phyloP scores from a whole-genome alignment of 2,888 invertebrate genomes.

The Euzetes globulus region DNA sequence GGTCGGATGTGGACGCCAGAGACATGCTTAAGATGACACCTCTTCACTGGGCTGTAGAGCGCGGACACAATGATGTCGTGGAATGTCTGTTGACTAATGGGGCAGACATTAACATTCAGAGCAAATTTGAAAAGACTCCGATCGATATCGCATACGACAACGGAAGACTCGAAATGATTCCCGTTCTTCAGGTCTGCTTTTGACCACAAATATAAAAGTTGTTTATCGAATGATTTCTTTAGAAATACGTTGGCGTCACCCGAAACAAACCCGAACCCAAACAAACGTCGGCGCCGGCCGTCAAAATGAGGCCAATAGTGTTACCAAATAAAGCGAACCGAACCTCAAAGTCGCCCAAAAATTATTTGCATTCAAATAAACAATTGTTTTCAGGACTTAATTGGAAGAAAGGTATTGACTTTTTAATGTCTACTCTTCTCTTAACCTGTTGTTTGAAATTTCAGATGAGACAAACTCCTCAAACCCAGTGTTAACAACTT shows the following conservation, averaged over 20 bases:
- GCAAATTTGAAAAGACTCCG: constrained; percentile 67
- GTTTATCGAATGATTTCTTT: too few relatives aligned
- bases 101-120: constrained; percentile 60
- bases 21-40: constrained; percentile 85
- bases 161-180: constrained; percentile 50
- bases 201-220: too few relatives aligned
- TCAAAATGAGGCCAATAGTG: constrained; percentile 29
- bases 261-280: constrained; percentile 16
- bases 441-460: too few relatives aligned
- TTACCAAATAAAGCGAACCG: constrained; percentile 34
- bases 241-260: constrained; percentile 18
- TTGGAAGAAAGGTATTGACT: not conserved
- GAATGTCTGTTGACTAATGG: constrained; percentile 63
- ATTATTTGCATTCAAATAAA: not conserved
- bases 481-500: constrained; percentile 47
- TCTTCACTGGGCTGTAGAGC: constrained; percentile 86
- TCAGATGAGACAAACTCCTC: constrained; percentile 1
- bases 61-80: constrained; percentile 63
- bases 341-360: constrained; percentile 7
- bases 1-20: constrained; percentile 63
- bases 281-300: not conserved
- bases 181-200: constrained; percentile 44
- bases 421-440: too few relatives aligned
- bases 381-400: not conserved
- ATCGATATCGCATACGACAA: constrained; percentile 61